Percentiles rank a stretch among this genome's conserved stretches.
These are phyloP conservation scores for Isoperla grammatica DNA, from an alignment of 2,888 invertebrate genomes.

Conservation along the genomic window DNA sequence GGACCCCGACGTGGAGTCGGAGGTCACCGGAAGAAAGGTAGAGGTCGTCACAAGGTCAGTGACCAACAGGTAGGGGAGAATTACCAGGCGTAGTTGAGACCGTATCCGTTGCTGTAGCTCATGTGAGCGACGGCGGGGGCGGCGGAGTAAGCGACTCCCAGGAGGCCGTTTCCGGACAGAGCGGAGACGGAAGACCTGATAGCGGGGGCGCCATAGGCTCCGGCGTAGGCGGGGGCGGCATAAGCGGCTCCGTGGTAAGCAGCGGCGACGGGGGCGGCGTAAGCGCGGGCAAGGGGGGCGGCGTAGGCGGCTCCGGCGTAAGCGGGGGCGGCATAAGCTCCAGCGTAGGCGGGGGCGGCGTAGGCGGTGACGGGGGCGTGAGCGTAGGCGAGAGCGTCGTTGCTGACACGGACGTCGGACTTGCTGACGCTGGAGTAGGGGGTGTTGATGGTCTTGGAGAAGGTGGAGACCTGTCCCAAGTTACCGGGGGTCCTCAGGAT, in stretches of 20 bases:
- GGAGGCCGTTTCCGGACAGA: conserved; percentile 29
- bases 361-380: conserved; percentile 28
- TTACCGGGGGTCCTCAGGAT: conserved; percentile 59
- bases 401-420: conserved; percentile 62
- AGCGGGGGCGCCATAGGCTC: conserved; percentile 47
- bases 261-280: conserved; percentile 36
- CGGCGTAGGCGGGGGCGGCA: conserved; percentile 47
- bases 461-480: conserved; percentile 59
- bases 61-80: too few species aligned
- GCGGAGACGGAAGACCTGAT: conserved; percentile 37
- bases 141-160: conserved; percentile 36
- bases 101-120: conserved; percentile 53
- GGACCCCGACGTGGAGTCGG: too few species aligned
- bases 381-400: conserved; percentile 36
- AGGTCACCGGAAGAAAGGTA: too few species aligned
- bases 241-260: conserved; percentile 34
- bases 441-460: conserved; percentile 64
- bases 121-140: conserved; percentile 49
- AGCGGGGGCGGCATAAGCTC: conserved; percentile 25
- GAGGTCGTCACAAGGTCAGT: too few species aligned
- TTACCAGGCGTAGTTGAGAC: conserved; percentile 54
- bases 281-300: conserved; percentile 31
- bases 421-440: conserved; percentile 67
- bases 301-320: conserved; percentile 29
- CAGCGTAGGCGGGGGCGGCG: conserved; percentile 24